A percentile compares a stretch with the other conserved stretches of the same genome.
Conservation (phyloP, 1,140 invertebrate genomes). For the Gonatopus flavifemur region DNA sequence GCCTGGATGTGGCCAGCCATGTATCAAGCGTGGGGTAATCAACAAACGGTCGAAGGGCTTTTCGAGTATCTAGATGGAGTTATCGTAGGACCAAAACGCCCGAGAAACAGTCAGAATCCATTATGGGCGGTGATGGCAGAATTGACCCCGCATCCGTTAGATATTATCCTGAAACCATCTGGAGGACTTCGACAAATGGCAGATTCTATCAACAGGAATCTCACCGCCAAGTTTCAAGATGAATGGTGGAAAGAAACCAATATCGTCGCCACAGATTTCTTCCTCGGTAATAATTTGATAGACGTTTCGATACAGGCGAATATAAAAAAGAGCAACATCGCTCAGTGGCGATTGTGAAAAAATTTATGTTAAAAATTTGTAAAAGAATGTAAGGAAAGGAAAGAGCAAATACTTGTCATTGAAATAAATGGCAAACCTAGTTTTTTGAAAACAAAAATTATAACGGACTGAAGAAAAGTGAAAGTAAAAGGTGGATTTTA, state of each 20-base stretch:
- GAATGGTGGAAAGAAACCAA: constrained; percentile 70
- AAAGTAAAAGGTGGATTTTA: too few species aligned
- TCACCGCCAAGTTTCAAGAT: constrained; percentile 67
- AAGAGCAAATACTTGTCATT: too few species aligned
- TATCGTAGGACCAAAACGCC: constrained; percentile 45
- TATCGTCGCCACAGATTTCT: constrained; percentile 77
- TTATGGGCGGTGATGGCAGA: constrained; percentile 81
- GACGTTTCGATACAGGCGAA: constrained; percentile 68
- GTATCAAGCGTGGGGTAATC: constrained; percentile 71
- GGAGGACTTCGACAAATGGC: constrained; percentile 72
- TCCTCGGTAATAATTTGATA: constrained; percentile 75
- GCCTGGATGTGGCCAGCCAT: constrained; percentile 73
- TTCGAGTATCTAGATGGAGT: constrained; percentile 61
- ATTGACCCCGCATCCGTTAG: constrained; percentile 71
- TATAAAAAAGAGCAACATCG: constrained; percentile 43
- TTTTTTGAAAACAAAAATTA: too few species aligned
- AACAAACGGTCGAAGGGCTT: constrained; percentile 58
- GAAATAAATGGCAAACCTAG: too few species aligned
- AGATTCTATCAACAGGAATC: constrained; percentile 67
- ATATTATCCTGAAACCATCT: constrained; percentile 65
- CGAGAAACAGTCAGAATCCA: constrained; percentile 56
- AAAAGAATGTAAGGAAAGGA: too few species aligned
- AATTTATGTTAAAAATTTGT: too few species aligned
- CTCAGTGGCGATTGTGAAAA: constrained; percentile 35
- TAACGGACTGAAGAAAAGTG: too few species aligned